Base-by-base conservation (phyloP, 2,113 vertebrate genomes). In the Sminthopsis crassicaudata region DNA sequence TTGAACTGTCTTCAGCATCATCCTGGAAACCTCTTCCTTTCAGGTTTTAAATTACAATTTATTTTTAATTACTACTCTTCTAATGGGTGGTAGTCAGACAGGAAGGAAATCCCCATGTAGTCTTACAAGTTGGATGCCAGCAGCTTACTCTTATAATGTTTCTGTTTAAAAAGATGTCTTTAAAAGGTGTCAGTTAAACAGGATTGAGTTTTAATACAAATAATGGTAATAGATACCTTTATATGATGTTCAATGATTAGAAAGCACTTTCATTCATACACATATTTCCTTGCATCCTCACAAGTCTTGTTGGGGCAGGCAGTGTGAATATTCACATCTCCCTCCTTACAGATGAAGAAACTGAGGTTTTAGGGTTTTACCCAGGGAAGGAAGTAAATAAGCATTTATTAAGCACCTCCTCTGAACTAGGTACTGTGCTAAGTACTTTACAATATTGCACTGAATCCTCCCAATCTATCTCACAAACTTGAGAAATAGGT, bases 11-110 rank as follows among this genome's bases (percentile, higher is more conserved):
- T 95, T 93, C 26, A 91, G 48, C 91, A 93, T 90, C 42, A 24
- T 42, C 89, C 8, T 36, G 16, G 95, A 91, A 92, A 91, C 53
- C 95, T 54, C 46, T 95, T 96, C 95, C 91, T 95, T 95, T 96
- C 89, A 96, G 92, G 53, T 53, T 97, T 50, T 98, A 97, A 96
- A 94, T 91, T 95, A 97, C 19, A 53, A 96, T 94, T 96, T 53
- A 46, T 95, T 97, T 97, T 95, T 97, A 96, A 98, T 97, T 97
- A 93, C 94, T 90, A 96, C 88, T 67, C 88, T 94, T 92, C 97
- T 96, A 91, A 94, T 90, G 95, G 92, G 88, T 57, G 54, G 93
- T 95, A 93, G 91, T 95, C 93, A 96, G 90, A 97, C 76, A 60
- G 94, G 92, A 97, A 97, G 89, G 76, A 96, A 97, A 97, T 96